These are phyloP conservation scores for Microcebus ravelobensis DNA, from an alignment of 2,113 vertebrate species.

Conservation along the genomic window DNA sequence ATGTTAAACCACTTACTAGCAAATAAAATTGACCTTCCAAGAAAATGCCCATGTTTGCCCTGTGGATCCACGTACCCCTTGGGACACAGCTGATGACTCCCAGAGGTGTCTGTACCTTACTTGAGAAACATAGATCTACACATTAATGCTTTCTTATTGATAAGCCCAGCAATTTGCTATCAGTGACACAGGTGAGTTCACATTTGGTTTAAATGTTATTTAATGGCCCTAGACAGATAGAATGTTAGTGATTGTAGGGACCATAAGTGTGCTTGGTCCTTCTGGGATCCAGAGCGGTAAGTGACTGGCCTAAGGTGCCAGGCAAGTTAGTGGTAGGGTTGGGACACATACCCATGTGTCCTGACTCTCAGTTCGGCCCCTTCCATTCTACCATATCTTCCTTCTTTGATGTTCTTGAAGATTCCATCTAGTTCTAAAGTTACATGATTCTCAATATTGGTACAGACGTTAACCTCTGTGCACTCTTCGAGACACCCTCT, in stretches of 20 bases:
- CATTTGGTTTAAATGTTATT: not conserved
- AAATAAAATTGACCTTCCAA: not conserved
- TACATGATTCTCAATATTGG: not conserved
- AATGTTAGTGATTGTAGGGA: not conserved
- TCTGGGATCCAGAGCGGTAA: not conserved
- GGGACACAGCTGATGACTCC: not conserved
- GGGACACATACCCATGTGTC: not conserved
- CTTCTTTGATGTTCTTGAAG: not conserved
- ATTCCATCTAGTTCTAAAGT: not conserved
- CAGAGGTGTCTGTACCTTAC: not conserved
- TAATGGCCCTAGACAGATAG: not conserved
- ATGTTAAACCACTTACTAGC: not conserved
- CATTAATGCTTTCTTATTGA: not conserved
- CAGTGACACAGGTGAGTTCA: not conserved
- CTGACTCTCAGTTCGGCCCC: not conserved
- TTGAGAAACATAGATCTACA: not conserved
- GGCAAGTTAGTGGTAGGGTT: not conserved
- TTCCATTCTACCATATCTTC: not conserved
- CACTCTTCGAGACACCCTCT: not conserved
- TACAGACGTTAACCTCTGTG: not conserved
- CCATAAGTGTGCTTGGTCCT: accelerated
- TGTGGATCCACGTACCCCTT: not conserved
- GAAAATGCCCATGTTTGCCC: not conserved
- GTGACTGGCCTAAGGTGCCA: not conserved
- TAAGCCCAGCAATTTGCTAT: not conserved